phyloP scores from a whole-genome alignment of 2,113 vertebrate genomes.

The Candoia aspera region DNA sequence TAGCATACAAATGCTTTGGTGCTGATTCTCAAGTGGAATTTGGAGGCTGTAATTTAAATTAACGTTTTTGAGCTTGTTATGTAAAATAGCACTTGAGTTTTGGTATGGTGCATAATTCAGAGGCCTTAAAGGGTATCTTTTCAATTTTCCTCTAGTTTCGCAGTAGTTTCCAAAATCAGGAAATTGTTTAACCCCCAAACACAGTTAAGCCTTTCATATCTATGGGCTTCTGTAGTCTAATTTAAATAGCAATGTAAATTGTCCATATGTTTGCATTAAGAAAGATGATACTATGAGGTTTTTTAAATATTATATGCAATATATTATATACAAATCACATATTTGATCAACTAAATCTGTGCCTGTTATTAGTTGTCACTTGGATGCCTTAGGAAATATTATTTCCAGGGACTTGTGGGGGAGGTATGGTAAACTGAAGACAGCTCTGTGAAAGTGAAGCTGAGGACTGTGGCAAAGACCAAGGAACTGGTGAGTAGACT shows the following conservation, averaged over 20 bases:
- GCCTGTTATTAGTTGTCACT: background rate
- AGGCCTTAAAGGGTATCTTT: slow-evolving; percentile 53
- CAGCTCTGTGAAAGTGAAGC: too few species aligned
- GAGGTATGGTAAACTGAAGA: too few species aligned
- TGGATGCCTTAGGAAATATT: too few species aligned
- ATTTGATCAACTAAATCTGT: background rate
- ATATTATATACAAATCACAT: slow-evolving; percentile 14
- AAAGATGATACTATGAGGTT: background rate
- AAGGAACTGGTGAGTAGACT: too few species aligned
- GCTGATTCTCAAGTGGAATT: slow-evolving; percentile 57
- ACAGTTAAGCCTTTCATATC: slow-evolving; percentile 52
- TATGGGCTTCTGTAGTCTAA: slow-evolving; percentile 50
- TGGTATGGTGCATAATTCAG: slow-evolving; percentile 61
- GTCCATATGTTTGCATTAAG: background rate
- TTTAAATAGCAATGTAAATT: slow-evolving; percentile 43
- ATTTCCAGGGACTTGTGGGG: too few species aligned
- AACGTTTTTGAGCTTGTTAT: slow-evolving; percentile 59
- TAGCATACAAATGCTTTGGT: slow-evolving; percentile 43
- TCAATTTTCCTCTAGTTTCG: slow-evolving; percentile 57
- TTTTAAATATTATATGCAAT: slow-evolving; percentile 24
- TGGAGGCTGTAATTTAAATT: slow-evolving; percentile 64
- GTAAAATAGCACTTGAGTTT: slow-evolving; percentile 58
- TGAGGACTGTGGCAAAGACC: too few species aligned
- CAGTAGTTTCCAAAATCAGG: slow-evolving; percentile 49
- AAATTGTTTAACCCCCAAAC: slow-evolving; percentile 53